A percentile compares a stretch with the other conserved stretches of the same genome.
Evolutionary conservation across 2,888 invertebrate species (phyloP).

Genomic region (Parasteatoda lunata): DNA sequence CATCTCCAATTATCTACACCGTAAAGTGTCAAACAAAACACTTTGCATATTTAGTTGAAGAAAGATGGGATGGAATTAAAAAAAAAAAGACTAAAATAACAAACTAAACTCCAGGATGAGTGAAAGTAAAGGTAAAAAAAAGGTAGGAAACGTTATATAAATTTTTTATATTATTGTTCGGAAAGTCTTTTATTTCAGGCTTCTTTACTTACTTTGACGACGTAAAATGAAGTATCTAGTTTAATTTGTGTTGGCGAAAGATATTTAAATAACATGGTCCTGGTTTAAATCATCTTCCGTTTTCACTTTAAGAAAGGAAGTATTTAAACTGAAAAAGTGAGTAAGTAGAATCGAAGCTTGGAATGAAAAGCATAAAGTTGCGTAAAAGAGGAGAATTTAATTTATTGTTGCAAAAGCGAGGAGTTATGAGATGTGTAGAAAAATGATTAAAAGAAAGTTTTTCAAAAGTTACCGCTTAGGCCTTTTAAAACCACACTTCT

Average conservation of each 20-base stretch:
- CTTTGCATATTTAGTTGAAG: conserved; percentile 28
- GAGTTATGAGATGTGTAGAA: neutral
- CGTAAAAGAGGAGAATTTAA: neutral
- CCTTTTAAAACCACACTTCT: no score
- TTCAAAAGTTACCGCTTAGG: no score
- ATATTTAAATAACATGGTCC: conserved; percentile 42
- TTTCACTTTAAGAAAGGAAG: conserved; percentile 17
- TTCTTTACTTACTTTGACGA: neutral
- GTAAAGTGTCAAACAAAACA: conserved; percentile 59
- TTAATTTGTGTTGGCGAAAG: conserved; percentile 53
- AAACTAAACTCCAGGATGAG: conserved; percentile 11
- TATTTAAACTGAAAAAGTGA: conserved; percentile 29
- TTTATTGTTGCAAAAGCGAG: neutral
- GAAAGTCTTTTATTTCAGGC: conserved; percentile 1
- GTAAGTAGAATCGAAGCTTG: neutral
- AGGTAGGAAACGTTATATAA: neutral
- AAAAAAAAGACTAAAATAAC: conserved; percentile 39
- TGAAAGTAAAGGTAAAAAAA: conserved; percentile 7
- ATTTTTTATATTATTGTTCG: neutral
- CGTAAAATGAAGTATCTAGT: conserved; percentile 19
- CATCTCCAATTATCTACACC: conserved; percentile 47
- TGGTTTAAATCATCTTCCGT: conserved; percentile 29
- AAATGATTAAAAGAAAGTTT: neutral
- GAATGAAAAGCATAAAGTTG: neutral
- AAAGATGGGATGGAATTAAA: conserved; percentile 29